These are phyloP conservation scores for Gisinianus flammeolus DNA, from an alignment of 2,888 invertebrate genomes.

Conservation along the genomic window DNA sequence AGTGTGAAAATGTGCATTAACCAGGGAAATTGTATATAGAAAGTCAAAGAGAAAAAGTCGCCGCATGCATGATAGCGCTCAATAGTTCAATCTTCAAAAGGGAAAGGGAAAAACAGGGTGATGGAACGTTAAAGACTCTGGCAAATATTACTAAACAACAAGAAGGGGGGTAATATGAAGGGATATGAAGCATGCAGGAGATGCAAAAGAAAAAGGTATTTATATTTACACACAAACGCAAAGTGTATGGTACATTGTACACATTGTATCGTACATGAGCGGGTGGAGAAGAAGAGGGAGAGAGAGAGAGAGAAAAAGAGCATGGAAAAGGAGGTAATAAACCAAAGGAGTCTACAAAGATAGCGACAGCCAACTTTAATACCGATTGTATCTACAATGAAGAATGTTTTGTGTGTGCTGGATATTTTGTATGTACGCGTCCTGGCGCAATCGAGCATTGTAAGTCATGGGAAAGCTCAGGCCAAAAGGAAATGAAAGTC, in stretches of 20 bases:
- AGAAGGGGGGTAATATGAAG: not conserved
- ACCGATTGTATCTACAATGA: constrained; percentile 36
- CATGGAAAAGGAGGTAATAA: constrained; percentile 38
- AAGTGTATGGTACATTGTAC: not conserved
- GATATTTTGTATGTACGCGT: no score
- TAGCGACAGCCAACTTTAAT: constrained; percentile 28
- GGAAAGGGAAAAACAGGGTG: not conserved
- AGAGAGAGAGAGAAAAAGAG: constrained; percentile 7
- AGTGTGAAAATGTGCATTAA: no score
- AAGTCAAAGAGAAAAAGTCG: no score
- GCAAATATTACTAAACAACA: not conserved
- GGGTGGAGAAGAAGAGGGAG: not conserved
- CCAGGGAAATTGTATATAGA: no score
- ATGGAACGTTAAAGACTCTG: not conserved
- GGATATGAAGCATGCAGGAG: not conserved
- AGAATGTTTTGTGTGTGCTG: constrained; percentile 21
- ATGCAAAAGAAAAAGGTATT: not conserved
- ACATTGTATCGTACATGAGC: not conserved
- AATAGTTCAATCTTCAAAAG: not conserved
- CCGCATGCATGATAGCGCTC: no score
- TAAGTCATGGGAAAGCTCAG: constrained; percentile 10
- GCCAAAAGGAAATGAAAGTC: constrained; percentile 38
- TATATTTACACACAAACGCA: not conserved
- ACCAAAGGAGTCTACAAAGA: constrained; percentile 37
- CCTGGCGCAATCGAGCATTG: not conserved